Evolutionary conservation across 2,888 invertebrate species (phyloP).

Genomic region (Fragum fragum): DNA sequence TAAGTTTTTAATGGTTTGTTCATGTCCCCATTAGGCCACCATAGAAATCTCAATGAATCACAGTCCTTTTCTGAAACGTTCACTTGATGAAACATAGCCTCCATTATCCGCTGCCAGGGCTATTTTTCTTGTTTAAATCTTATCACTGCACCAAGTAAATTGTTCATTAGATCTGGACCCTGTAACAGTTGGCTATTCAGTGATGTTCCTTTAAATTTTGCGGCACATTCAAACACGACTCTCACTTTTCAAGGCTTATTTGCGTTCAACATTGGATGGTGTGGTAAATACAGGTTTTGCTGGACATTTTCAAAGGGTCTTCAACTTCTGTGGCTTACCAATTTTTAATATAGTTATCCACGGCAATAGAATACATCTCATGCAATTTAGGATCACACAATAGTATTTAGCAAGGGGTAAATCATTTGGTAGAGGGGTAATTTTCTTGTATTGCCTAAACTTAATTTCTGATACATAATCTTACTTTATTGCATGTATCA

Average conservation of each 20-base stretch:
- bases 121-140: slow-evolving; percentile 58
- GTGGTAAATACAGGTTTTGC: slow-evolving; percentile 52
- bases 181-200: slow-evolving; percentile 59
- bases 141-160: slow-evolving; percentile 57
- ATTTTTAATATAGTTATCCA: slow-evolving; percentile 41
- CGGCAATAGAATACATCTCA: slow-evolving; percentile 37
- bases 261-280: slow-evolving; percentile 53
- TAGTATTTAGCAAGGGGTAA: too few relatives aligned
- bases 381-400: slow-evolving; percentile 23
- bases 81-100: slow-evolving; percentile 64
- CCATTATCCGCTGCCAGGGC: slow-evolving; percentile 62
- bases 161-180: slow-evolving; percentile 69
- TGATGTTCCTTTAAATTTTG: slow-evolving; percentile 52
- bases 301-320: neutral
- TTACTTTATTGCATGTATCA: too few relatives aligned
- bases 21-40: slow-evolving; percentile 58
- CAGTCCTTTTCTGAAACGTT: slow-evolving; percentile 43
- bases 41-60: slow-evolving; percentile 55
- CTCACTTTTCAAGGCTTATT: slow-evolving; percentile 51
- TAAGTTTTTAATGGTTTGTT: slow-evolving; percentile 23
- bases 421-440: too few relatives aligned
- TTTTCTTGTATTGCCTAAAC: too few relatives aligned
- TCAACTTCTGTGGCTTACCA: slow-evolving; percentile 41
- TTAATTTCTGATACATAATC: too few relatives aligned
- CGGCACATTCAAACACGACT: slow-evolving; percentile 58